Base-by-base conservation (phyloP, 1,140 invertebrate species). In the Diorhabda elongata region DNA sequence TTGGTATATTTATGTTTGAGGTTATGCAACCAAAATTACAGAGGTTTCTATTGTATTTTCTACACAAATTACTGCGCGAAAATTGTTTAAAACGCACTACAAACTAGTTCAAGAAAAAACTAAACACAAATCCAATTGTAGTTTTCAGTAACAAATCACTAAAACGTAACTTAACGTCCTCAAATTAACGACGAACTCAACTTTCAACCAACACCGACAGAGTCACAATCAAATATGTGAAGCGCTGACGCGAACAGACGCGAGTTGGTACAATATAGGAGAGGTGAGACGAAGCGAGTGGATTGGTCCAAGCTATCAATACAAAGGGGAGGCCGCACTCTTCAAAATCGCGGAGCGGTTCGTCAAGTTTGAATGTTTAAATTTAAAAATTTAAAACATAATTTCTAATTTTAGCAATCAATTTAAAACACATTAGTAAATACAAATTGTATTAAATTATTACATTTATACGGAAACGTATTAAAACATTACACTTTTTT, bases 1-100 rank as follows among this genome's bases (percentile, higher is more conserved):
- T 65, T 56, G 44, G 52, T 66, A 69, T 59, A 59, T 68, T 70
- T 63, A 64, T 42, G 56, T 67, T 67, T 58, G 11, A 68, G 44
- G 57, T 45, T 73, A 76, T 66, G 74, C 76, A 77, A 76, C 76
- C 72, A 76, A 76, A 62, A 68, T 71, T 72, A 76, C 76, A 70
- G 64, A 42, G 26, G 26, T 60, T 9, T 56, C 52, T n/a, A 56
- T n/a, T 56, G 67, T 26, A 11, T 42, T 44, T 66, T 67, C 63
- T 6, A 6, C 58, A 26, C 58, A 52, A 52, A 52, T 8, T 6
- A 52, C 47, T 52, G 6, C 47, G 47, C 47, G 47, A 8, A 52
- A 8, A 3, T 6, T 52, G 6, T 6, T 4, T 52, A 52, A 52
- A 6, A 52, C 47, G n/a, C 47, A 52, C 47, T 52, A 52, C 6